Percentiles rank a stretch among this genome's conserved stretches.
phyloP scores from a whole-genome alignment of 2,113 vertebrate genomes.

The Gila orcuttii region DNA sequence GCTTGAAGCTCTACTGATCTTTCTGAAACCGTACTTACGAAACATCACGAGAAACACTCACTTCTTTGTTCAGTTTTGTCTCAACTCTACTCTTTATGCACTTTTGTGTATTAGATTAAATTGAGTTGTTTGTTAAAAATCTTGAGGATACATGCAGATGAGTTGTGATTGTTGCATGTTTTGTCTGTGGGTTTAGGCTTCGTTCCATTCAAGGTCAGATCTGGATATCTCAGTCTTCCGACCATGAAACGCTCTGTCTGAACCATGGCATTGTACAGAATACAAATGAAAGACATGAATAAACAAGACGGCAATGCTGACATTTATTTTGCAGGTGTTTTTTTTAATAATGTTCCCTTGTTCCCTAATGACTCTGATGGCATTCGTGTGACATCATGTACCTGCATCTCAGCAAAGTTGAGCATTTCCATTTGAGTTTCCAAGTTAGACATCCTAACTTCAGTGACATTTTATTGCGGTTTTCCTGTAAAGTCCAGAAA shows the following conservation, averaged over 20 bases:
- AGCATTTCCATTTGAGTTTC: no score
- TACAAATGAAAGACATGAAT: background rate
- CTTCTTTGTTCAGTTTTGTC: background rate
- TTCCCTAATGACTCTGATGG: background rate
- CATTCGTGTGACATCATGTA: background rate
- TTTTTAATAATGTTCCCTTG: background rate
- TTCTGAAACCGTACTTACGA: background rate
- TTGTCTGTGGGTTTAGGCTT: background rate
- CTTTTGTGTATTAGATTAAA: background rate
- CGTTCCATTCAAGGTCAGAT: background rate
- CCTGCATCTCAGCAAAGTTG: background rate
- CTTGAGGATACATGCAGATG: background rate
- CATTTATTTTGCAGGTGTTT: background rate
- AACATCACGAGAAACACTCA: background rate
- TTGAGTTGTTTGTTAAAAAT: background rate
- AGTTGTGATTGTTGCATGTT: background rate
- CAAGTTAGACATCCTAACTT: no score
- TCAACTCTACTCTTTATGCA: background rate
- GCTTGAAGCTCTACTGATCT: slow-evolving; percentile 5
- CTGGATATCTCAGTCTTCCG: background rate
- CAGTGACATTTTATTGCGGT: no score
- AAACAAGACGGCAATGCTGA: background rate
- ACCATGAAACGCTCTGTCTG: background rate
- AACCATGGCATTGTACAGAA: background rate
- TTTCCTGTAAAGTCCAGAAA: no score